Evolutionary conservation across 2,113 vertebrate genomes (phyloP).

Genomic region (Empidonax traillii): DNA sequence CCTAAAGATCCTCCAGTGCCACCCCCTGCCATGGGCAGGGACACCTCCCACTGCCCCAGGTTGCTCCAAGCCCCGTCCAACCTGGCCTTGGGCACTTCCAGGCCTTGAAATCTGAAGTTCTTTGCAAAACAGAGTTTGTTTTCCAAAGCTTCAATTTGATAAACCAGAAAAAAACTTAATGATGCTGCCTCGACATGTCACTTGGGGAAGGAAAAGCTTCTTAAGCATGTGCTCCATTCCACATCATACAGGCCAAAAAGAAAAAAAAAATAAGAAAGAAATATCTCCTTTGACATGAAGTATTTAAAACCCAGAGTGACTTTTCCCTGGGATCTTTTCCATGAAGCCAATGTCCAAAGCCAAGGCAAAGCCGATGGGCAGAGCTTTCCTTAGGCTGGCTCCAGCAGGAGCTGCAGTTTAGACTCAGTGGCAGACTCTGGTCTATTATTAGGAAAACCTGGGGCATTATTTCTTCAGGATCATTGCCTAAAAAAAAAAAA

Average conservation of each 20-base stretch:
- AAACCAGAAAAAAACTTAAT: neutral
- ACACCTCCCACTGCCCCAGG: neutral
- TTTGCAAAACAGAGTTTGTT: neutral
- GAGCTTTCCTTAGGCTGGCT: accelerated
- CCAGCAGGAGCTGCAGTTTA: neutral
- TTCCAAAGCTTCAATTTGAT: neutral
- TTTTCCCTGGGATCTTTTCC: neutral
- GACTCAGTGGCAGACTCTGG: neutral
- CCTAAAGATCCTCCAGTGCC: accelerated
- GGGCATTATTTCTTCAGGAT: neutral
- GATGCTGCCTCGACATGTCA: neutral
- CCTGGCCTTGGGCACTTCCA: neutral
- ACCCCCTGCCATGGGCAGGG: neutral
- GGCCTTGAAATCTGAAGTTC: neutral
- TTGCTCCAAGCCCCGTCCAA: neutral
- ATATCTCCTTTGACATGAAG: neutral
- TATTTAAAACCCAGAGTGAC: neutral
- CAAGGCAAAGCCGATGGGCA: neutral
- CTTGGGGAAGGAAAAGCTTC: neutral
- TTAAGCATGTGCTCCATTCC: neutral
- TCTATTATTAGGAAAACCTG: neutral
- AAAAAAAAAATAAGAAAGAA: neutral
- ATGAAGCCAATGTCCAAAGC: accelerated
- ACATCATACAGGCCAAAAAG: neutral
- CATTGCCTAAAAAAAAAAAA: neutral